phyloP scores from a whole-genome alignment of 92 coral and sea anemone species.

The Palythoa grandiflora region DNA sequence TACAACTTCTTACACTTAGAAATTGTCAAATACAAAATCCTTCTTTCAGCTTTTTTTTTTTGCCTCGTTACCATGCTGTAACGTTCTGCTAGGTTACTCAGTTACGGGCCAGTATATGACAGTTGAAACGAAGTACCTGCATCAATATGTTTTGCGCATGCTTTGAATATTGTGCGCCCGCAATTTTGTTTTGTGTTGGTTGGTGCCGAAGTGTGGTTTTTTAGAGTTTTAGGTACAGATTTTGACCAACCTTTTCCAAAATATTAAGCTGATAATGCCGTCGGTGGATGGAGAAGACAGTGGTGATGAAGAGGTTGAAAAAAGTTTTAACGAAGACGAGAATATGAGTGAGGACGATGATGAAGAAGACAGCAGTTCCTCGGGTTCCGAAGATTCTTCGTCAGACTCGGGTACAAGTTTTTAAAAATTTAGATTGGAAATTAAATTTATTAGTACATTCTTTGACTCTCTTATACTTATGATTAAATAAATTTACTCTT shows the following conservation, averaged over 20 bases:
- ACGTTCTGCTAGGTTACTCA: background rate
- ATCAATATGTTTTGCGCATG: background rate
- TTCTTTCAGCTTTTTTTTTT: background rate
- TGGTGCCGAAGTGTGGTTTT: too few species aligned
- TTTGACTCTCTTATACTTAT: too few species aligned
- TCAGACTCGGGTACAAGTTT: constrained; percentile 70
- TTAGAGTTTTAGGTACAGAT: background rate
- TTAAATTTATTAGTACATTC: background rate
- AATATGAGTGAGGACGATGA: constrained; percentile 99
- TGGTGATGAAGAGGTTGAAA: constrained; percentile 94
- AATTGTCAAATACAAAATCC: too few species aligned
- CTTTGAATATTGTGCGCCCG: background rate
- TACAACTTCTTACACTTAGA: background rate
- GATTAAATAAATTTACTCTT: background rate
- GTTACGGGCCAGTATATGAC: background rate
- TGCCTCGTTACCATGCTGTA: background rate
- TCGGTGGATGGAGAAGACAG: constrained; percentile 98
- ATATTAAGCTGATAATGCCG: constrained; percentile 64
- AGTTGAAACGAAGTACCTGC: background rate
- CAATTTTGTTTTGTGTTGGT: background rate
- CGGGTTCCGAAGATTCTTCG: constrained; percentile 95
- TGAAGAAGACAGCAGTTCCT: constrained; percentile 88
- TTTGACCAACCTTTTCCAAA: background rate
- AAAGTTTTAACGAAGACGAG: constrained; percentile 94
- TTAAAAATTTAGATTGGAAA: background rate